phyloP scores from a whole-genome alignment of 2,797 vertebrate genomes.

The Argentina silus region DNA sequence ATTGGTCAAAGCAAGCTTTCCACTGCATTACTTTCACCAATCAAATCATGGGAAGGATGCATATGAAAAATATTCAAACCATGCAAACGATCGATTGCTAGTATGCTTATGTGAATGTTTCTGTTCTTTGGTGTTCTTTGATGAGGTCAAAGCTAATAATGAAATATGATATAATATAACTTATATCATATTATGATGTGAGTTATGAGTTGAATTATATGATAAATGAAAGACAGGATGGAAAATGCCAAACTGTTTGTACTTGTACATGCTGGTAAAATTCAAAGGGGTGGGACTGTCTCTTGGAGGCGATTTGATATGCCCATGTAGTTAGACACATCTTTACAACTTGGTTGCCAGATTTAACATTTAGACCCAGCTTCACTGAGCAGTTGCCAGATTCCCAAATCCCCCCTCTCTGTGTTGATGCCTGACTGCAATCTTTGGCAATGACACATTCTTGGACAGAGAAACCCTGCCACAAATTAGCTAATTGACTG shows the following conservation, averaged over 20 bases:
- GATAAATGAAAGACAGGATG: slow-evolving; percentile 34
- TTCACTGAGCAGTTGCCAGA: slow-evolving; percentile 40
- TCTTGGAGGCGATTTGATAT: slow-evolving; percentile 5
- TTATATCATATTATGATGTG: too few species aligned
- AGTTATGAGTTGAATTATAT: slow-evolving; percentile 40
- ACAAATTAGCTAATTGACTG: slow-evolving; percentile 33
- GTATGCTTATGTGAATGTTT: slow-evolving; percentile 30
- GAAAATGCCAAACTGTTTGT: slow-evolving; percentile 48
- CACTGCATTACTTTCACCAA: too few species aligned
- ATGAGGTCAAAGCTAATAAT: slow-evolving; percentile 25
- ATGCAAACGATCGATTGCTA: slow-evolving; percentile 12
- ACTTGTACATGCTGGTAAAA: slow-evolving; percentile 44
- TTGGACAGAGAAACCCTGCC: slow-evolving; percentile 31
- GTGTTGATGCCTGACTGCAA: neutral
- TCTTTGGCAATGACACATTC: slow-evolving; percentile 32
- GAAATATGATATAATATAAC: slow-evolving; percentile 23
- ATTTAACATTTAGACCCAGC: slow-evolving; percentile 37
- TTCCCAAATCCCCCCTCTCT: slow-evolving; percentile 1
- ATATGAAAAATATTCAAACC: neutral
- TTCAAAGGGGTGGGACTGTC: slow-evolving; percentile 36
- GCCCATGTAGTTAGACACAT: slow-evolving; percentile 49
- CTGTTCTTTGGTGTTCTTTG: neutral
- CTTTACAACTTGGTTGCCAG: slow-evolving; percentile 16
- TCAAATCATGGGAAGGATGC: too few species aligned
- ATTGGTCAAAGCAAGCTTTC: too few species aligned